Evolutionary conservation across 1,140 invertebrate species (phyloP).

Genomic region (Neodiprion pinetum): DNA sequence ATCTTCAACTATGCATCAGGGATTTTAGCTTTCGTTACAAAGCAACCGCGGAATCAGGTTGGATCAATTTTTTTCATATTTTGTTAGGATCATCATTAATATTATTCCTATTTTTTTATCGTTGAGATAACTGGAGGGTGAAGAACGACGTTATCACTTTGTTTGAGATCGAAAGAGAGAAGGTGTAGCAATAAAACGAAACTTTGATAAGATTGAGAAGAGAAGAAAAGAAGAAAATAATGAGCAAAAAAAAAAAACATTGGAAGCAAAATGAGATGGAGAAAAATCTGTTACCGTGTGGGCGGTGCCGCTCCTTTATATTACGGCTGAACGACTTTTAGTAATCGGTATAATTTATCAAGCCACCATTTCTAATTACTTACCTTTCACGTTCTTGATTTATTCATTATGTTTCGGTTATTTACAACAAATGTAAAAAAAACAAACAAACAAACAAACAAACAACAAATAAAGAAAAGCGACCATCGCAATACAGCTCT

Average conservation of each 20-base stretch:
- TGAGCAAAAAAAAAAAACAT: too few species aligned
- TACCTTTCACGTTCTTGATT: not conserved
- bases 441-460: not conserved
- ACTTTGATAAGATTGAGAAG: not conserved
- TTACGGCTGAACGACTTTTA: not conserved
- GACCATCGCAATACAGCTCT: not conserved
- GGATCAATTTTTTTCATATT: too few species aligned
- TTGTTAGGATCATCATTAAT: too few species aligned
- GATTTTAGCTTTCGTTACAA: too few species aligned
- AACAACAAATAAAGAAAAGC: not conserved
- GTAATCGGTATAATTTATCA: not conserved
- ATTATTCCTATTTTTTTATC: too few species aligned
- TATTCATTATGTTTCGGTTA: not conserved
- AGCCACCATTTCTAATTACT: conserved; percentile 3
- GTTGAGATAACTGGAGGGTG: too few species aligned
- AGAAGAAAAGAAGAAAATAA: not conserved
- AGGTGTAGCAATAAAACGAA: too few species aligned
- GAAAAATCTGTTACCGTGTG: not conserved
- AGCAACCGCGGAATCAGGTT: too few species aligned
- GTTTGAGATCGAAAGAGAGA: too few species aligned
- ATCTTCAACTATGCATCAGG: too few species aligned
- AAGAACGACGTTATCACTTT: too few species aligned
- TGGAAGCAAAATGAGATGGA: too few species aligned
- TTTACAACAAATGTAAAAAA: not conserved
- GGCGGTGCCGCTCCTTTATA: not conserved